Evolutionary conservation across 2,888 invertebrate genomes (phyloP).

Genomic region (Brachypterus glaber): DNA sequence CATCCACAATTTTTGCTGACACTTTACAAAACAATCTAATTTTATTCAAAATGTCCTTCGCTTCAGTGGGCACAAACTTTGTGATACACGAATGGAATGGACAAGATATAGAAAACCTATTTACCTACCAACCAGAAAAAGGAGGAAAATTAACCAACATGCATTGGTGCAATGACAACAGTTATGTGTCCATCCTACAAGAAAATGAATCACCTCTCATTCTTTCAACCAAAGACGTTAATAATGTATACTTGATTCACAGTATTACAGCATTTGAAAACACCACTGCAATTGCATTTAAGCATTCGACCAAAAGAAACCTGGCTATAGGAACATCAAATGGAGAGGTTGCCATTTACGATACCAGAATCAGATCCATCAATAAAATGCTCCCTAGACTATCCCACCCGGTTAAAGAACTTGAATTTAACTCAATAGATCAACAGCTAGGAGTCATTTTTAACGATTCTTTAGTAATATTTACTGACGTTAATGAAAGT

Average conservation of each 20-base stretch:
- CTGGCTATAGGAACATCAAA: constrained; percentile 30
- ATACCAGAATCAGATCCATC: constrained; percentile 30
- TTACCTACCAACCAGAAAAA: no score
- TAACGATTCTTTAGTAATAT: constrained; percentile 17
- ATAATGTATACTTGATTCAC: constrained; percentile 29
- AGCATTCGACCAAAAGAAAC: constrained; percentile 29
- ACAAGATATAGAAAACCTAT: no score
- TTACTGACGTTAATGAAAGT: constrained; percentile 15
- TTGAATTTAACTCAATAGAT: constrained; percentile 30
- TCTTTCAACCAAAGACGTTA: constrained; percentile 27
- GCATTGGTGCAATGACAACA: constrained; percentile 34
- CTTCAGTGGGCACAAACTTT: no score
- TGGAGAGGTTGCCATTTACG: constrained; percentile 33
- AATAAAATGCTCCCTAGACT: constrained; percentile 24
- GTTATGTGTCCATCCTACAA: constrained; percentile 29
- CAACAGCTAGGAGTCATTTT: constrained; percentile 25
- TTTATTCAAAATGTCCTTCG: no score
- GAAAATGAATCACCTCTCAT: constrained; percentile 31
- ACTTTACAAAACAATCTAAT: no score
- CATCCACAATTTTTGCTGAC: no score
- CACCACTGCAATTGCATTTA: constrained; percentile 29
- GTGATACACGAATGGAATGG: no score
- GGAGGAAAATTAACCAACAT: no score
- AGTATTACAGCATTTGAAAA: constrained; percentile 28
- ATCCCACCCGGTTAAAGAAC: constrained; percentile 19